Percentiles rank a stretch among this genome's conserved stretches.
Evolutionary conservation across 2,113 vertebrate genomes (phyloP).

Genomic region (Plestiodon gilberti): DNA sequence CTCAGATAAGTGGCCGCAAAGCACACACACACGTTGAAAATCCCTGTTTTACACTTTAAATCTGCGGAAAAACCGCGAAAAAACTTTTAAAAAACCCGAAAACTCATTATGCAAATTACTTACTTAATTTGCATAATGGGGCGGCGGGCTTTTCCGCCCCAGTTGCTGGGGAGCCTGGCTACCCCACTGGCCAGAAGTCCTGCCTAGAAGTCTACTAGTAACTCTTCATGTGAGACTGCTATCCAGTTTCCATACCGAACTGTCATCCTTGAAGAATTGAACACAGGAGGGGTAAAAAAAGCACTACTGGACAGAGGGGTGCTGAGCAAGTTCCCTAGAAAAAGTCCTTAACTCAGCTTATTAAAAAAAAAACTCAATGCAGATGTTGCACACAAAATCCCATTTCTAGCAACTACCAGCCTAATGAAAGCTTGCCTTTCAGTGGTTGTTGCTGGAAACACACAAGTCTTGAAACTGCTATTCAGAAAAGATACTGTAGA

Average conservation of each 20-base stretch:
- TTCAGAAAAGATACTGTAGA: not conserved
- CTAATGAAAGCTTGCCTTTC: conserved; percentile 6
- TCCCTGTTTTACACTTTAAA: too few species aligned
- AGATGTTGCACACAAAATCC: not conserved
- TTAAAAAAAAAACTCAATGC: not conserved
- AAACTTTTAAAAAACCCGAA: too few species aligned
- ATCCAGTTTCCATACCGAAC: not conserved
- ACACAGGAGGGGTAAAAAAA: too few species aligned
- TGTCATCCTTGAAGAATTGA: not conserved
- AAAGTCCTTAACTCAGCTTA: not conserved
- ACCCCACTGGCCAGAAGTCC: too few species aligned
- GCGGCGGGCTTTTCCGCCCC: too few species aligned
- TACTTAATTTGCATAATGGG: too few species aligned
- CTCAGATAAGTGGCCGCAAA: too few species aligned
- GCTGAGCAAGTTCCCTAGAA: not conserved
- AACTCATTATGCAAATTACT: too few species aligned
- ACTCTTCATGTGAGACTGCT: not conserved
- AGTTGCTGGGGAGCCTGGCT: too few species aligned
- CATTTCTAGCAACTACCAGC: not conserved
- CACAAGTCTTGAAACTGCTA: not conserved
- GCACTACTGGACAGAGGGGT: too few species aligned
- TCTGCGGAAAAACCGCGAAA: too few species aligned
- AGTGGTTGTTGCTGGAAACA: not conserved
- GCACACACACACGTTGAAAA: too few species aligned
- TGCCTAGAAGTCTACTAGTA: not conserved